These are phyloP conservation scores for Rugalucina vietnamica DNA, from an alignment of 2,888 invertebrate genomes.

Conservation along the genomic window DNA sequence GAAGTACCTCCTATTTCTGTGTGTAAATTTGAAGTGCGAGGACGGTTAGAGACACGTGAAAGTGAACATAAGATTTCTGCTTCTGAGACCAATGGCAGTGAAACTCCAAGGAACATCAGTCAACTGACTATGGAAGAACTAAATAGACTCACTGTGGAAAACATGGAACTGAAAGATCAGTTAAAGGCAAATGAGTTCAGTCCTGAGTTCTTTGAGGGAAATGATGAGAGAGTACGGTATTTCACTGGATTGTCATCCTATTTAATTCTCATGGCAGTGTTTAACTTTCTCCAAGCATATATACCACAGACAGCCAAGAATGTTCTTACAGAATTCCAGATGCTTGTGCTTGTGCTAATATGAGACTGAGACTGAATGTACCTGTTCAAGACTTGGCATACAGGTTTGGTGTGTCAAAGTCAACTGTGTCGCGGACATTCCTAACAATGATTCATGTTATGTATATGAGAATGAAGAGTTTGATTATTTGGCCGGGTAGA, in stretches of 20 bases:
- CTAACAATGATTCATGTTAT: neutral
- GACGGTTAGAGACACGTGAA: too few relatives aligned
- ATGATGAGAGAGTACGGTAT: conserved; percentile 20
- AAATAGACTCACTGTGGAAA: neutral
- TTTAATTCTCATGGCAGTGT: neutral
- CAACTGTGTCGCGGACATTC: neutral
- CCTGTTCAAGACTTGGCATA: neutral
- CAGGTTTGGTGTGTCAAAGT: neutral
- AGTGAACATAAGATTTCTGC: too few relatives aligned
- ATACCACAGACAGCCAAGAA: neutral
- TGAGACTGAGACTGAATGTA: conserved; percentile 32
- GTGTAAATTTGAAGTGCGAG: too few relatives aligned
- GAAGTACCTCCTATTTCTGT: too few relatives aligned
- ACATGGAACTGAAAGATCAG: neutral
- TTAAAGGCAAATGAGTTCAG: neutral
- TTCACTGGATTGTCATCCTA: conserved; percentile 26
- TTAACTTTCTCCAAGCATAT: conserved; percentile 2
- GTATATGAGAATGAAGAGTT: conserved; percentile 32
- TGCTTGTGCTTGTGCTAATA: conserved; percentile 3
- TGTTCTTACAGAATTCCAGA: conserved; percentile 18
- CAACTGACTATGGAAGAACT: neutral
- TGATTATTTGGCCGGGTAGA: conserved; percentile 48
- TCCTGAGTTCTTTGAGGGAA: neutral
- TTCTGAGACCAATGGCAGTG: too few relatives aligned
- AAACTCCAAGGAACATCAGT: neutral